Evolutionary conservation across 2,113 vertebrate species (phyloP), one percentile per base, ranked within the genome.

Genomic region (Pituophis catenifer): DNA sequence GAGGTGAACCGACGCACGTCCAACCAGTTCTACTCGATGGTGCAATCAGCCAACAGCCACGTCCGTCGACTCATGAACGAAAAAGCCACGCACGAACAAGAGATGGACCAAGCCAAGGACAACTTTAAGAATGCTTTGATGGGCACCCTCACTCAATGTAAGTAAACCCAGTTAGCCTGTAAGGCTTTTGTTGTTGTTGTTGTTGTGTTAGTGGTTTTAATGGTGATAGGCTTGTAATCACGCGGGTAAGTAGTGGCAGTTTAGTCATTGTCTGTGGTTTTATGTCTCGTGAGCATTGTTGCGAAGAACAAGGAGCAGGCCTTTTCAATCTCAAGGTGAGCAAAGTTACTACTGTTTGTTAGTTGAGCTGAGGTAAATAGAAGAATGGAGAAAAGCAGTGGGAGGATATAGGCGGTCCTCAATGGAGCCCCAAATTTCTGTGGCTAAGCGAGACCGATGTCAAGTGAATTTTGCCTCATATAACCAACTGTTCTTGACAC

Each of bases 21-120:
- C 29, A 99, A 99, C 96, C 98, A 98, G 59, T 99, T 99, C 95
- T 99, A 99, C n/a, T 98, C 98, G 2, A 99, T 99, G 98, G 98
- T 99, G 59, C 98, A 99, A 97, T 98, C 98, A 0, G 98, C 98
- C 93, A 99, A 99, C 94, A 98, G 98, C 96, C 98, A 99, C 0
- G 98, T 99, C 93, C 98, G 98, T 70, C 97, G 98, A 33, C 98
- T 99, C 62, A 98, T 98, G 98, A 98, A 97, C 0, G 98, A 99
- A n/a, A 99, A 98, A 93, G 98, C 98, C 0, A 97, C 97, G 75
- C 98, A 99, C 0, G 98, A 99, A 93, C 98, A 99, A 38, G 98
- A 98, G 54, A 98, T 99, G 98, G 98, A 99, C 86, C 97, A 98
- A 89, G 98, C 98, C 96, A 98, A 98, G 97, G 98, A 99, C 95